These are phyloP conservation scores for Drosophila helvetica DNA, from an alignment of 2,888 invertebrate genomes.

Conservation along the genomic window DNA sequence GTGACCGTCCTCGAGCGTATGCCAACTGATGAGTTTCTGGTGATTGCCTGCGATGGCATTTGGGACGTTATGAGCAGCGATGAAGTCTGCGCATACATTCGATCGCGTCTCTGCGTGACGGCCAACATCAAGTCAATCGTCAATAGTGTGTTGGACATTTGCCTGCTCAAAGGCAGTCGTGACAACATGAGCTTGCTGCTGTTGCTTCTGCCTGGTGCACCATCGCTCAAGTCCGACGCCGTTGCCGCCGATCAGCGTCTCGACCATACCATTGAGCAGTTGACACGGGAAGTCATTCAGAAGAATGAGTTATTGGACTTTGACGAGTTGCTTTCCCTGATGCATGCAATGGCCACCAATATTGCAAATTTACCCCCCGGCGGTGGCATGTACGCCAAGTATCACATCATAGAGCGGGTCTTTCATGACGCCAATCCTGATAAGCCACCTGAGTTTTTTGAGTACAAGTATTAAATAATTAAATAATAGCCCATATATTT, in stretches of 20 bases:
- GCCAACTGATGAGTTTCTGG: constrained; percentile 94
- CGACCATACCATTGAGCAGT: constrained; percentile 8
- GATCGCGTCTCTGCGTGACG: constrained; percentile 20
- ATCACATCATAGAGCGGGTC: constrained; percentile 20
- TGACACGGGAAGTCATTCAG: constrained; percentile 13
- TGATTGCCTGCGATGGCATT: constrained; percentile 98
- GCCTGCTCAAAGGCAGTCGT: constrained; percentile 37
- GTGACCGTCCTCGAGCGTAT: constrained; percentile 92
- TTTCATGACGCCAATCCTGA: constrained; percentile 24
- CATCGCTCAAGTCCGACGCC: constrained; percentile 11
- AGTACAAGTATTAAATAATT: not conserved
- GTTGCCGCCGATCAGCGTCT: constrained; percentile 5
- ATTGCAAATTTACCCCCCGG: constrained; percentile 34
- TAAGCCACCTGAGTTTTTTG: constrained; percentile 1
- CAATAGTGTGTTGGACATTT: constrained; percentile 32
- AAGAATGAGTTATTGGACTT: constrained; percentile 16
- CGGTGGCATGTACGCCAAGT: constrained; percentile 34
- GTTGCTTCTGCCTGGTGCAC: constrained; percentile 30
- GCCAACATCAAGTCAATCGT: constrained; percentile 20
- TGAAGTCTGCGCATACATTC: constrained; percentile 62
- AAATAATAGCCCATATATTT: not conserved
- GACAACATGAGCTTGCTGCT: constrained; percentile 44
- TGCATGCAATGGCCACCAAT: not conserved
- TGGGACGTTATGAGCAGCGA: constrained; percentile 99
- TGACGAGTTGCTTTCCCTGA: not conserved